A percentile compares a stretch with the other conserved stretches of the same genome.
Evolutionary conservation across 2,113 vertebrate species (phyloP).

Genomic region (Saguinus imperator): DNA sequence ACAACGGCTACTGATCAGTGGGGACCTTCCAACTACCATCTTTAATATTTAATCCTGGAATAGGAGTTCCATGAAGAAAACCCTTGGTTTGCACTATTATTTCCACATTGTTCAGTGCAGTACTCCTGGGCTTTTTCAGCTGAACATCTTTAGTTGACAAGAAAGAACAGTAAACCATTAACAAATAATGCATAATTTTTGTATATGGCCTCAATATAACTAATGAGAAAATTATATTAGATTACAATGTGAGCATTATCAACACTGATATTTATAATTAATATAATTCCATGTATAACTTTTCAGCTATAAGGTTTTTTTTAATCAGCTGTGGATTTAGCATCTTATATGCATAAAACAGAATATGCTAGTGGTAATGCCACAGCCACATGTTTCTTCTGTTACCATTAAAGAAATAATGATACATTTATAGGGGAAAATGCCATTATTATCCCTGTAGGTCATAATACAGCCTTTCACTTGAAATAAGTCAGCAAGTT

Average conservation of each 20-base stretch:
- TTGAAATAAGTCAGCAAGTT: constrained; percentile 79
- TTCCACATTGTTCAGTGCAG: not conserved
- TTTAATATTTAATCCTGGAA: not conserved
- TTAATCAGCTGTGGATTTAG: constrained; percentile 37
- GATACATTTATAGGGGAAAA: constrained; percentile 73
- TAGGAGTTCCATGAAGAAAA: not conserved
- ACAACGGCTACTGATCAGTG: not conserved
- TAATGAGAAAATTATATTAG: constrained; percentile 6
- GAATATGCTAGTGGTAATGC: constrained; percentile 47
- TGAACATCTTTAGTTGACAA: not conserved
- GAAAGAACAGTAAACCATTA: not conserved
- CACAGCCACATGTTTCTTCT: constrained; percentile 32
- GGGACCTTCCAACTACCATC: not conserved
- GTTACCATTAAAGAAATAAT: constrained; percentile 75
- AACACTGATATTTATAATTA: not conserved
- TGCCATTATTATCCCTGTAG: constrained; percentile 72
- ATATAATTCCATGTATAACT: not conserved
- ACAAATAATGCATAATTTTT: not conserved
- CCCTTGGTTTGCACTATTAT: not conserved
- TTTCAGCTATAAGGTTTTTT: not conserved
- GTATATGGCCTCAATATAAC: not conserved
- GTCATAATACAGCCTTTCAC: constrained; percentile 81
- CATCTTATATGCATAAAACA: not conserved
- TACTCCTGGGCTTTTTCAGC: not conserved
- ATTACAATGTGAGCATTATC: not conserved